Conservation (phyloP, 2,797 vertebrate genomes). For the Sarcoramphus papa region DNA sequence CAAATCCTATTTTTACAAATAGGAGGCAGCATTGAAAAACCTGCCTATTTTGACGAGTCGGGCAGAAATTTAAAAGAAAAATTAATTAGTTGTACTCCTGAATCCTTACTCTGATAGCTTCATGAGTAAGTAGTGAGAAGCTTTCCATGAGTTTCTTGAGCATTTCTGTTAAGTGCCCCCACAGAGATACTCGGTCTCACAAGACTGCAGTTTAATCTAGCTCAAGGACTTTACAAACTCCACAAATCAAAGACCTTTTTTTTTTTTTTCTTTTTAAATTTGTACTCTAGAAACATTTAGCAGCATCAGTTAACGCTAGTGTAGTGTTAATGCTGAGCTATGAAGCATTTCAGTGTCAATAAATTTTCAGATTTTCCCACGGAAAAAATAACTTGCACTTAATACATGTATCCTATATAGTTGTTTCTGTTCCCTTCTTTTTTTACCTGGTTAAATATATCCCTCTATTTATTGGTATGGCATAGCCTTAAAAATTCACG, state of each 20-base stretch:
- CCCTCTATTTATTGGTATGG: not conserved
- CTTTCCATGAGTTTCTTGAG: slow-evolving; percentile 32
- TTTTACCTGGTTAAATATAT: not conserved
- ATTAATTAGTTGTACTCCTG: slow-evolving; percentile 2
- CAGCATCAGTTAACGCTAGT: not conserved
- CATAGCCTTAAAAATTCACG: not conserved
- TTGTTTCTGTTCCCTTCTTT: not conserved
- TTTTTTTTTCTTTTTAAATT: not conserved
- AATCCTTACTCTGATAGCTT: slow-evolving; percentile 4
- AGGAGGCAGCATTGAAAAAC: not conserved
- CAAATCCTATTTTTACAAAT: not conserved
- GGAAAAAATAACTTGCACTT: not conserved
- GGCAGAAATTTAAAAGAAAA: not conserved
- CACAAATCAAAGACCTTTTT: slow-evolving; percentile 16
- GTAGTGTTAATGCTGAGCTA: not conserved
- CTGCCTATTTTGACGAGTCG: not conserved
- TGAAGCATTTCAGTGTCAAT: not conserved
- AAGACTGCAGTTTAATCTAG: slow-evolving; percentile 61
- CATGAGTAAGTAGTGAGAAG: slow-evolving; percentile 31
- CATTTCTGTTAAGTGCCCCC: slow-evolving; percentile 29
- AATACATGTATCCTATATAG: not conserved
- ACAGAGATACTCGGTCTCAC: slow-evolving; percentile 46
- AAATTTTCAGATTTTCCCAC: not conserved
- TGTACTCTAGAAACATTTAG: not conserved
- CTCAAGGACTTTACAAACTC: slow-evolving; percentile 61